Evolutionary conservation across 1,140 invertebrate genomes (phyloP).

Genomic region (Popillia japonica): DNA sequence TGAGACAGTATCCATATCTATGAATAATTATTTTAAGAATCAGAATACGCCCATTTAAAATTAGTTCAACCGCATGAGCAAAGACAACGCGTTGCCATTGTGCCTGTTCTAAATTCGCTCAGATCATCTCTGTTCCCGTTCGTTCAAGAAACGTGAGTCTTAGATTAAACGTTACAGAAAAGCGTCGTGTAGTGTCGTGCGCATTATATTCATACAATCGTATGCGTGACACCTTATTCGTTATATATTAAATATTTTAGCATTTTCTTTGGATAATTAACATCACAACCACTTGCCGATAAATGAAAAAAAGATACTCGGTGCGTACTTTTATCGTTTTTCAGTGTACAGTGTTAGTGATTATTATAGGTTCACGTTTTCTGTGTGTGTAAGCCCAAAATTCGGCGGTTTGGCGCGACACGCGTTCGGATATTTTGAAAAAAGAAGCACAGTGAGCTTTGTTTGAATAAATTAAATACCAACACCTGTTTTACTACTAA

Average conservation of each 20-base stretch:
- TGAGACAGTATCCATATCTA: slow-evolving; percentile 1
- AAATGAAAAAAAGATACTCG: background rate
- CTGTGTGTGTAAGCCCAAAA: background rate
- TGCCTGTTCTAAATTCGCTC: background rate
- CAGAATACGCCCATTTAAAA: slow-evolving; percentile 32
- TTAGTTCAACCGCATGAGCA: slow-evolving; percentile 15
- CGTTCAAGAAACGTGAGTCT: background rate
- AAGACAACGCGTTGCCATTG: slow-evolving; percentile 11
- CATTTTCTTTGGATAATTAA: background rate
- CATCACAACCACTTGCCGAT: background rate
- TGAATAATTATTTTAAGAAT: slow-evolving; percentile 36
- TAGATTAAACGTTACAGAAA: background rate
- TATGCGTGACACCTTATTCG: slow-evolving; percentile 26
- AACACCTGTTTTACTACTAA: slow-evolving; percentile 17
- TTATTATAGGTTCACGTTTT: background rate
- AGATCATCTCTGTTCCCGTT: background rate
- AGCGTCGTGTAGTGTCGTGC: slow-evolving; percentile 29
- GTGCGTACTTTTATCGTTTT: background rate
- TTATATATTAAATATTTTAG: background rate
- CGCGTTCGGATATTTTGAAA: background rate
- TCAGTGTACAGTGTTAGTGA: background rate
- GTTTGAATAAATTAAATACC: slow-evolving; percentile 10
- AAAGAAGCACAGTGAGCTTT: slow-evolving; percentile 18
- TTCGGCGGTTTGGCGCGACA: slow-evolving; percentile 27
- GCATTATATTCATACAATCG: slow-evolving; percentile 32